Evolutionary conservation across 2,797 vertebrate species (phyloP), one percentile per base, ranked within the genome.

Genomic region (Spinus olivaceus): DNA sequence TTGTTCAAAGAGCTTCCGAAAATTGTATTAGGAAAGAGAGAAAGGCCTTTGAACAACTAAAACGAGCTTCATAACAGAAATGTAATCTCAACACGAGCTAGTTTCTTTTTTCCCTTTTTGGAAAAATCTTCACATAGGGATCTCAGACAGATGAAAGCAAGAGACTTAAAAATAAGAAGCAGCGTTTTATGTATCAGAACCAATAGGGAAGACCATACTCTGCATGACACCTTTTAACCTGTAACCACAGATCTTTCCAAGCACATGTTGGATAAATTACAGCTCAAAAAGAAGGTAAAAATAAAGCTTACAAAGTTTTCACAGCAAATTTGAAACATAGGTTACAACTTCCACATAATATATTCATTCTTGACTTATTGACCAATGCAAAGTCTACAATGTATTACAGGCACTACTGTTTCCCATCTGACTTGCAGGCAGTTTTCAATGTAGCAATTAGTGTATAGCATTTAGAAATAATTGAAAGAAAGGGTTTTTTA

Each of bases 1-100:
- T 90, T 81, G 95, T 94, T 90, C 93, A 95, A 90, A 94, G 94
- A 91, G 56, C 86, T 95, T 95, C 96, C 91, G 85, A 96, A 95
- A 88, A 95, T 89, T 94, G 91, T 96, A 94, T 80, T 88, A 88
- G 78, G 35, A 92, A 95, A 81, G 77, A 93, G 78, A 87, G 65
- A 63, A 83, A 88, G 88, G 95, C 88, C 86, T 96, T 96, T 94
- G 81, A 97, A 96, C 86, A 82, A 88, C 76, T 64, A 88, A 89
- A 86, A 81, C 54, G 39, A 95, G 64, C 63, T 88, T 73, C 35
- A 30, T 20, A 92, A 65, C 23, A 92, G 12, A 80, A 89, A 53
- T 2, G 13, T 39, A 92, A 88, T 19, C 76, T 79, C 50, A 81
- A 67, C 23, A 24, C 20, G 10, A 82, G 32, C 32, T 22, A 32